Base-by-base conservation (phyloP, 2,797 vertebrate species). In the Picus viridis region DNA sequence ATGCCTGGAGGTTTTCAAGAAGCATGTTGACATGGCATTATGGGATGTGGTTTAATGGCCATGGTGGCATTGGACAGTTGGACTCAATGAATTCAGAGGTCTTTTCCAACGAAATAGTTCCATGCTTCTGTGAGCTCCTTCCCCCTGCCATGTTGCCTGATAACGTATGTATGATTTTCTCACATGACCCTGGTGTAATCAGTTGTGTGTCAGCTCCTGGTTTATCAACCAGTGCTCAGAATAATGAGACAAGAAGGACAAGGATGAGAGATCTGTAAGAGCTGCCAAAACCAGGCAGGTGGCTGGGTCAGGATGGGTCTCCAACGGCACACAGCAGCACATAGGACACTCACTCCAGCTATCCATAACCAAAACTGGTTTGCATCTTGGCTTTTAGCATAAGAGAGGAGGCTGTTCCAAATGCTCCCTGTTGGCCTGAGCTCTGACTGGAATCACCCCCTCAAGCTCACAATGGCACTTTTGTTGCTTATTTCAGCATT, bases 201-300 rank as follows among this genome's bases (percentile, higher is more conserved):
- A 12, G 10, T 73, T 36, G 49, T 51, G 49, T 51, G 32, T 65
- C 30, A 76, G 53, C 10, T 54, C 32, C 23, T 73, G 39, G 36
- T 85, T 89, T 79, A n/a, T 89, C 26, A 41, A 59, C 53, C 9
- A 0, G n/a, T 67, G 63, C 23, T 72, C 53, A 10, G 53, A 36
- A 22, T 67, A 49, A 49, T 36, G 27, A 4, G 27, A 63, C 58
- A 68, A 41, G 7, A 12, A 82, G 75, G 72, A 57, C 19, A 51
- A 62, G 45, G 56, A 34, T 26, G 24, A 51, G 74, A 65, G 51
- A 19, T 0, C 41, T 51, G 34, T n/a, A 67, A 51, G 71, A 57
- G 47, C 34, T 0, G 0, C 49, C 2, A 5, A 47, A 3, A 61
- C 23, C 14, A 7, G 34, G 58, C 0, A 1, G 49, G 58, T 3